Conservation (phyloP, 2,888 invertebrate genomes). For the Acanthococcus lagerstroemiae region DNA sequence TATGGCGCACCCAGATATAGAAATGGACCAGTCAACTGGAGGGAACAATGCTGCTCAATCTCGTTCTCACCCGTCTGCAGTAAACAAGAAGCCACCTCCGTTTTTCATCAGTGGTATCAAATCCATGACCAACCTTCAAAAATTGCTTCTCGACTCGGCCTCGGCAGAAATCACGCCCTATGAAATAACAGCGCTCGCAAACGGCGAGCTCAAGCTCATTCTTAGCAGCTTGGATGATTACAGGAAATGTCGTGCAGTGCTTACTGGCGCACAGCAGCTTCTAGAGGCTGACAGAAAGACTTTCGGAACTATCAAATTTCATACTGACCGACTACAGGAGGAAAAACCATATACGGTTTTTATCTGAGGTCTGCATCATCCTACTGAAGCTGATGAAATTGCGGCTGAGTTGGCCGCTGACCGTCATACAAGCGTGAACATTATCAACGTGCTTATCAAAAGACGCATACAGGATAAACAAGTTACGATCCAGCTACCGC, state of each 20-base stretch:
- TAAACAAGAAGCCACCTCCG: neutral
- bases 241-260: neutral
- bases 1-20: neutral
- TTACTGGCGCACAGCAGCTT: neutral
- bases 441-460: neutral
- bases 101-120: neutral
- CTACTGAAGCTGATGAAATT: neutral
- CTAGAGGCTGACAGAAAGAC: neutral
- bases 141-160: too few species aligned
- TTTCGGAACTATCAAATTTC: neutral
- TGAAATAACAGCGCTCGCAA: neutral
- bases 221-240: neutral
- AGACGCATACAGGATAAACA: neutral
- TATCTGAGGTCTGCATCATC: neutral
- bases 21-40: neutral
- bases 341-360: neutral
- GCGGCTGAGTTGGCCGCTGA: neutral
- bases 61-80: too few species aligned
- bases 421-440: neutral
- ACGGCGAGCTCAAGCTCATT: neutral
- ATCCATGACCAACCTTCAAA: neutral
- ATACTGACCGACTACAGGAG: neutral
- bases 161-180: neutral
- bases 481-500: neutral
- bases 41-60: neutral